Evolutionary conservation across 23 tunicate genomes (phyloP), one percentile per base, ranked within the genome.

Genomic region (Styela clava): DNA sequence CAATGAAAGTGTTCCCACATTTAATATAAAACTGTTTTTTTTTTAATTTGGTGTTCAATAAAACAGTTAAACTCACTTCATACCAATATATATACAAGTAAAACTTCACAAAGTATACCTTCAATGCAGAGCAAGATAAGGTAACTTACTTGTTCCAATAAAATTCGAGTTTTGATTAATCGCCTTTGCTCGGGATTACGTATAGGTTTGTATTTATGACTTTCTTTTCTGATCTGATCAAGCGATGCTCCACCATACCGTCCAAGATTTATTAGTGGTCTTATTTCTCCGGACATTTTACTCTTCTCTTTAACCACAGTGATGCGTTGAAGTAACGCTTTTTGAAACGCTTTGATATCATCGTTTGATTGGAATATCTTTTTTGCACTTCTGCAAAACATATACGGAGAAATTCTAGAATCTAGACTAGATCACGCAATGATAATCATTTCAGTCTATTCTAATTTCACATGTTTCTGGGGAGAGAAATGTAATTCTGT

Each of bases 331-430:
- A 91, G 78, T 35, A 91, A 51, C 25, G 97, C 97, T 25, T 81
- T 68, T 63, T 91, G 97, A 62, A 91, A 91, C 0, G 97, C 97
- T 61, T 91, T 91, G 62, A 91, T 79, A 51, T 91, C 97, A 51
- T 91, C 97, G 79, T 82, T 85, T 33, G 88, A 79, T 74, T 91
- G 82, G 1, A 72, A 64, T 31, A 83, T 56, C 28, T 77, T 51
- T 34, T 85, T 78, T 52, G 84, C 78, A 2, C 37, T 28, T 63
- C 97, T 91, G 63, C 22, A 89, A n/a, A n/a, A n/a, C n/a, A n/a
- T n/a, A n/a, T n/a, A n/a, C n/a, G n/a, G 64, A 52, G 20, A 2
- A 25, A 61, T 21, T 61, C 18, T 19, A 19, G 33, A 34, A 74
- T 74, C 79, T 31, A 30, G 1, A 1, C 22, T 74, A 1, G 19